Evolutionary conservation across 2,888 invertebrate genomes (phyloP).

Genomic region (Drosophila anomalata): DNA sequence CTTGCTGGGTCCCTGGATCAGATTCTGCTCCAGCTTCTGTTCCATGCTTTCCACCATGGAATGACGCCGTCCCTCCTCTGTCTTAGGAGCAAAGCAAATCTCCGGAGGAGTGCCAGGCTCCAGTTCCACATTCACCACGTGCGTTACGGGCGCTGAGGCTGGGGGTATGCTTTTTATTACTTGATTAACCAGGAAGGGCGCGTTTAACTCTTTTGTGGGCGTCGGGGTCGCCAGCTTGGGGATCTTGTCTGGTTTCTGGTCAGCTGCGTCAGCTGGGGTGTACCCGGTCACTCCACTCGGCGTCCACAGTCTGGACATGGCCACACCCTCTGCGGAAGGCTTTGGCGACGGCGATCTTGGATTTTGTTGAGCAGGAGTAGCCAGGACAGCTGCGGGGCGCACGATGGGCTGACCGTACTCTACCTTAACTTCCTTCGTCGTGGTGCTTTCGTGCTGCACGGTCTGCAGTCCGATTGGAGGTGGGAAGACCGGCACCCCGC

Average conservation of each 20-base stretch:
- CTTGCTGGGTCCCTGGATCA: conserved; percentile 85
- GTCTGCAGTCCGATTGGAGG: conserved; percentile 59
- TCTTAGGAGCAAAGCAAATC: conserved; percentile 87
- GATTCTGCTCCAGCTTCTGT: conserved; percentile 85
- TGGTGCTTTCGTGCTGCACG: conserved; percentile 73
- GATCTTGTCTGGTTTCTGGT: conserved; percentile 57
- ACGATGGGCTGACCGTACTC: conserved; percentile 82
- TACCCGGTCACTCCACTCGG: conserved; percentile 70
- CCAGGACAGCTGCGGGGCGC: conserved; percentile 81
- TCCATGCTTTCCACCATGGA: conserved; percentile 86
- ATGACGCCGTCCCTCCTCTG: conserved; percentile 83
- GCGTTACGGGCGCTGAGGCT: conserved; percentile 39
- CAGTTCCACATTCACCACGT: conserved; percentile 85
- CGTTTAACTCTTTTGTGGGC: conserved; percentile 83
- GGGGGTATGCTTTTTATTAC: conserved; percentile 72
- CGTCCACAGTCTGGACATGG: conserved; percentile 89
- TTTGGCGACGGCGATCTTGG: conserved; percentile 84
- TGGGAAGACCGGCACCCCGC: conserved; percentile 85
- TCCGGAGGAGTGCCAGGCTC: conserved; percentile 89
- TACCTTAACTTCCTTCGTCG: conserved; percentile 78
- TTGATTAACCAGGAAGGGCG: conserved; percentile 85
- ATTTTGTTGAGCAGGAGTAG: conserved; percentile 76
- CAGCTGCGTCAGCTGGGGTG: conserved; percentile 65
- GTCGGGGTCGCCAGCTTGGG: conserved; percentile 65
- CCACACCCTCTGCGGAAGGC: conserved; percentile 87